phyloP scores from a whole-genome alignment of 2,113 vertebrate genomes.

The Charina bottae region DNA sequence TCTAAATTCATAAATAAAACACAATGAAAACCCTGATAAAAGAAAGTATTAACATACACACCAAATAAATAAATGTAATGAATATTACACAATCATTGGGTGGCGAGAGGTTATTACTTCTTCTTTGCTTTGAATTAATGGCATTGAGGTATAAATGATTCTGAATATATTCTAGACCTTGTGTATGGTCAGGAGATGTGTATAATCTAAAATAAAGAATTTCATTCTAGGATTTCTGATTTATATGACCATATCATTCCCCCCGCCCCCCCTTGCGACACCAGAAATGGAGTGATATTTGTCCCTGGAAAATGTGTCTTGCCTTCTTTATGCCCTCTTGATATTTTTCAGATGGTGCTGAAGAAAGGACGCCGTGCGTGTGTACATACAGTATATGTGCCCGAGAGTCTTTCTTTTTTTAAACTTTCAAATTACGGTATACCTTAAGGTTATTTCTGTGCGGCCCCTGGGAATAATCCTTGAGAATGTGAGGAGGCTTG shows the following conservation, averaged over 20 bases:
- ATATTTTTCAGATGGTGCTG: neutral
- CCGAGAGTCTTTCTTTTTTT: neutral
- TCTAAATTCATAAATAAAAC: neutral
- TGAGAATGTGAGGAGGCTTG: slow-evolving; percentile 38
- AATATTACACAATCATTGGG: neutral
- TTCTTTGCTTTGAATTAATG: neutral
- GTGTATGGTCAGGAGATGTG: neutral
- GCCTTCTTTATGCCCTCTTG: neutral
- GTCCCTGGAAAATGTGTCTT: neutral
- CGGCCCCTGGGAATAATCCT: slow-evolving; percentile 20
- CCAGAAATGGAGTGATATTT: neutral
- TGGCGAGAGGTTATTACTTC: neutral
- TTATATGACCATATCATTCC: neutral
- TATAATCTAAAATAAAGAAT: neutral
- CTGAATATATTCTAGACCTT: neutral
- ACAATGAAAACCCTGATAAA: neutral
- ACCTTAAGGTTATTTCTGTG: neutral
- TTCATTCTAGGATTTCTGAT: neutral
- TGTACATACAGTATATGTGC: too few species aligned
- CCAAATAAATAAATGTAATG: neutral
- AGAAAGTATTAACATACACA: neutral
- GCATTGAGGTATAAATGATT: neutral
- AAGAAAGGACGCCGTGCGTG: neutral
- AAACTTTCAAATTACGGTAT: neutral
- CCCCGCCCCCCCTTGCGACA: neutral